These are phyloP conservation scores for Celastrina argiolus DNA, from an alignment of 2,888 invertebrate genomes.

Conservation along the genomic window DNA sequence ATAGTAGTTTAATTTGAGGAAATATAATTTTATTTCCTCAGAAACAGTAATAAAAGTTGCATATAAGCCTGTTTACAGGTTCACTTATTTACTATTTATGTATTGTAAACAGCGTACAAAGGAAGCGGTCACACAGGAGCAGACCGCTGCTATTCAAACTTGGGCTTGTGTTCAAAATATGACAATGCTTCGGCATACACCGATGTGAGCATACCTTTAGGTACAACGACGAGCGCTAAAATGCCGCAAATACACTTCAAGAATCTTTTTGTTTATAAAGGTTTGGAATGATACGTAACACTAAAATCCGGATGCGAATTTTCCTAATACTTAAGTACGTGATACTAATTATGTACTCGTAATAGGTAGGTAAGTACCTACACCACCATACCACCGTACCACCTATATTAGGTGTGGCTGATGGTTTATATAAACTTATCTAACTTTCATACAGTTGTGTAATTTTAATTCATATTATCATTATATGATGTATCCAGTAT, in stretches of 20 bases:
- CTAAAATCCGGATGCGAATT: neutral
- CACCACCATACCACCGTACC: no score
- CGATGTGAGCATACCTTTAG: slow-evolving; percentile 65
- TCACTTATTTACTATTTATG: slow-evolving; percentile 61
- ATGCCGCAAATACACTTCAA: slow-evolving; percentile 35
- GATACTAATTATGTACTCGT: no score
- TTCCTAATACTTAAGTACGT: no score
- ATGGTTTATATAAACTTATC: no score
- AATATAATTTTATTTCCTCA: slow-evolving; percentile 15
- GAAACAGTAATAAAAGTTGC: slow-evolving; percentile 51
- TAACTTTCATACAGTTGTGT: no score
- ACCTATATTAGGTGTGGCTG: no score
- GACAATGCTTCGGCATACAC: slow-evolving; percentile 64
- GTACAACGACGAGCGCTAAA: slow-evolving; percentile 46
- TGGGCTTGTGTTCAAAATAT: slow-evolving; percentile 57
- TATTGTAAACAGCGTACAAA: slow-evolving; percentile 59
- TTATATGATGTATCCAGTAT: no score
- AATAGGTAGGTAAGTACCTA: no score
- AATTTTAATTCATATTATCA: no score
- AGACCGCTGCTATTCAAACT: slow-evolving; percentile 54
- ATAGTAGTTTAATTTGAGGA: slow-evolving; percentile 5
- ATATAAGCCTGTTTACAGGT: slow-evolving; percentile 59
- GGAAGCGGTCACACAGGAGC: slow-evolving; percentile 56
- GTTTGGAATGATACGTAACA: neutral
- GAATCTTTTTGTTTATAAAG: neutral